Evolutionary conservation across 2,888 invertebrate species (phyloP).

Genomic region (Cataglyphis cursor): DNA sequence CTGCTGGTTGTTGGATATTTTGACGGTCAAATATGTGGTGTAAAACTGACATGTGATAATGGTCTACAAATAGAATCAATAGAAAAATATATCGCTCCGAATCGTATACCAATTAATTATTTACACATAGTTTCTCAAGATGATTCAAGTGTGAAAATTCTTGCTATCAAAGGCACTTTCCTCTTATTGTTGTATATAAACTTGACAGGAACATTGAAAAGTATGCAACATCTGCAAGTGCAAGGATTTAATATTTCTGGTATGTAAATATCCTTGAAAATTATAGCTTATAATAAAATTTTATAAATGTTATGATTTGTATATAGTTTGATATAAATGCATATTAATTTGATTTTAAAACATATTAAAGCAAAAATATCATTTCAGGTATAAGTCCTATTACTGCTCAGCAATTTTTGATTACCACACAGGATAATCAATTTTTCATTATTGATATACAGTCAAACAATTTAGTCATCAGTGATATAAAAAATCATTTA

Average conservation of each 20-base stretch:
- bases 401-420: conserved; percentile 69
- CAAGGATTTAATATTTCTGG: conserved; percentile 82
- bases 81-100: conserved; percentile 73
- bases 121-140: conserved; percentile 70
- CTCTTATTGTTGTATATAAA: conserved; percentile 75
- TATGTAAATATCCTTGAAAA: conserved; percentile 56
- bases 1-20: conserved; percentile 79
- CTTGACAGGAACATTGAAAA: conserved; percentile 69
- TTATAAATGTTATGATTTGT: conserved; percentile 24
- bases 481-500: conserved; percentile 66
- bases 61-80: conserved; percentile 57
- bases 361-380: not conserved
- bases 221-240: conserved; percentile 69
- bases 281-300: not conserved
- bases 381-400: conserved; percentile 76
- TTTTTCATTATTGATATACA: conserved; percentile 67
- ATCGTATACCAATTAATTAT: conserved; percentile 74
- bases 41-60: conserved; percentile 67
- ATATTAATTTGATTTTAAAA: conserved; percentile 11
- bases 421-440: conserved; percentile 78
- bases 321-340: not conserved
- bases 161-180: conserved; percentile 77
- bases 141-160: conserved; percentile 67
- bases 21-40: conserved; percentile 79
- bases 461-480: conserved; percentile 60